These are phyloP conservation scores for Drosophila arizonae DNA, from an alignment of 1,140 invertebrate species.

Conservation along the genomic window DNA sequence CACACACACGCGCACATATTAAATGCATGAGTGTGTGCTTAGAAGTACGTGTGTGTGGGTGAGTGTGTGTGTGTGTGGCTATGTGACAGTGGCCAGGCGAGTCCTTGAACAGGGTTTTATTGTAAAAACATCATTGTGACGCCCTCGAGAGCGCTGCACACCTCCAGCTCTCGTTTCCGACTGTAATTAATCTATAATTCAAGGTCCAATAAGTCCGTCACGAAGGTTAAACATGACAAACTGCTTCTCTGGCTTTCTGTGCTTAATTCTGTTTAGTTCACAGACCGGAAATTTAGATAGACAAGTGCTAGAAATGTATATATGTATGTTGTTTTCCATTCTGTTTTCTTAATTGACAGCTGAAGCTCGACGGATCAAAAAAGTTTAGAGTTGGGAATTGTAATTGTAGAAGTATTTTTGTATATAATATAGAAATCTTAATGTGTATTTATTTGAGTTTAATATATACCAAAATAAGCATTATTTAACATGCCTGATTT, in stretches of 20 bases:
- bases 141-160: constrained; percentile 14
- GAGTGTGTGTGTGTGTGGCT: constrained; percentile 14
- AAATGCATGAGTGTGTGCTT: not conserved
- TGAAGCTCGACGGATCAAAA: constrained; percentile 4
- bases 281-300: constrained; percentile 4
- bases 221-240: constrained; percentile 69
- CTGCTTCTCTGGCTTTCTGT: constrained; percentile 24
- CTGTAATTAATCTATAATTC: constrained; percentile 79
- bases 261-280: constrained; percentile 8
- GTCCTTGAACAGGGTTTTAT: constrained; percentile 69
- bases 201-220: constrained; percentile 68
- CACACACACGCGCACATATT: constrained; percentile 36
- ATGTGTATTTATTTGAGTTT: too few relatives aligned
- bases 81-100: constrained; percentile 36
- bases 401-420: too few relatives aligned
- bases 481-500: too few relatives aligned
- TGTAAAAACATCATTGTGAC: constrained; percentile 41
- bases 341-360: constrained; percentile 2
- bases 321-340: not conserved
- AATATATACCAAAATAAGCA: too few relatives aligned
- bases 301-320: constrained; percentile 12
- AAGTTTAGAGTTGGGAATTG: not conserved
- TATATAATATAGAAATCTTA: too few relatives aligned
- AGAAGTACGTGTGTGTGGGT: not conserved
- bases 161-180: constrained; percentile 44